Evolutionary conservation across 2,888 invertebrate genomes (phyloP).

Genomic region (Parnassius orleans): DNA sequence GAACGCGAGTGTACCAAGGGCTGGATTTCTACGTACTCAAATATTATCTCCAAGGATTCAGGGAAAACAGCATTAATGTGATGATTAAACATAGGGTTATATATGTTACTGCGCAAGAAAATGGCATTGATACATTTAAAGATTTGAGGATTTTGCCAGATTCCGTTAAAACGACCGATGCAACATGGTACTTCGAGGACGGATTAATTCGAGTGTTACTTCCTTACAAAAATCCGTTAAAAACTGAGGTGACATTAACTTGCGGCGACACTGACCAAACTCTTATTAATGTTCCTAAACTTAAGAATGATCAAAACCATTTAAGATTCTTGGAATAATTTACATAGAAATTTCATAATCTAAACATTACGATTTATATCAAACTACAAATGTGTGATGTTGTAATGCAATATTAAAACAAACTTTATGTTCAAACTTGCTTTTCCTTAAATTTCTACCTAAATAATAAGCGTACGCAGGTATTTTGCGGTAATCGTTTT

Average conservation of each 20-base stretch:
- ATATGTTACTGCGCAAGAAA: neutral
- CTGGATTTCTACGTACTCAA: slow-evolving; percentile 2
- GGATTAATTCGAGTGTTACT: slow-evolving; percentile 9
- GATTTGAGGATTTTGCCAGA: slow-evolving; percentile 24
- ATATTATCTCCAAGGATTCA: neutral
- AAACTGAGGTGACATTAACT: slow-evolving; percentile 4
- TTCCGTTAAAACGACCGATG: slow-evolving; percentile 14
- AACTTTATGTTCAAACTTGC: no score
- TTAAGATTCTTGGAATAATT: neutral
- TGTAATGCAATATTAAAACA: no score
- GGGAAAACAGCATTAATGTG: neutral
- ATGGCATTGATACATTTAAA: neutral
- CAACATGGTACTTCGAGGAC: slow-evolving; percentile 19
- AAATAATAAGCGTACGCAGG: no score
- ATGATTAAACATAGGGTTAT: slow-evolving; percentile 4
- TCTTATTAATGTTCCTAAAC: neutral
- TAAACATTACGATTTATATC: no score
- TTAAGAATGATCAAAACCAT: neutral
- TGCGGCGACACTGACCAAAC: neutral
- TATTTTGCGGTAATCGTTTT: no score
- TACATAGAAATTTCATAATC: no score
- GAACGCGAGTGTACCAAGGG: neutral
- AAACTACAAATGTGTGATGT: no score
- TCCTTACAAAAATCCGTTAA: slow-evolving; percentile 9
- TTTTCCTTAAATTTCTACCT: no score